phyloP scores from a whole-genome alignment of 2,113 vertebrate species.

The Burhinus oedicnemus region DNA sequence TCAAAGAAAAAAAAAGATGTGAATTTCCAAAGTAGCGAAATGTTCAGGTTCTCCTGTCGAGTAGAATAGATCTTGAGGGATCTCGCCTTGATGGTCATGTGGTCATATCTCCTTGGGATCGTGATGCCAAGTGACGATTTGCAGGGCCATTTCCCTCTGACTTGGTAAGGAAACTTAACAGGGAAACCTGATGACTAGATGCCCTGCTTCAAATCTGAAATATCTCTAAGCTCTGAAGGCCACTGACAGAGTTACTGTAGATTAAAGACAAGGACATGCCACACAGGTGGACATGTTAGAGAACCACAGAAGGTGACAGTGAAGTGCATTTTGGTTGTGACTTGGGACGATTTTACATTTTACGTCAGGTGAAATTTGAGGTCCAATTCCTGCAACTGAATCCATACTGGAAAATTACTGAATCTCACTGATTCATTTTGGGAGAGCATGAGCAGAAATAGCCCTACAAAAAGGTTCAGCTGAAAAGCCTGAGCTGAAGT shows the following conservation, averaged over 20 bases:
- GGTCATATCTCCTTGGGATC: neutral
- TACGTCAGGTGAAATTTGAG: neutral
- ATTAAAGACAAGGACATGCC: neutral
- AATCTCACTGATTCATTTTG: neutral
- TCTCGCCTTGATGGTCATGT: neutral
- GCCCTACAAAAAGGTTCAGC: neutral
- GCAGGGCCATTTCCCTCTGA: neutral
- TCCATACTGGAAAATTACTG: neutral
- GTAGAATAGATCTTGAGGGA: neutral
- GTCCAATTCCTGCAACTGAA: neutral
- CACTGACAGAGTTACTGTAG: neutral
- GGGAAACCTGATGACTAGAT: neutral
- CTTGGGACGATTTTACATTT: neutral
- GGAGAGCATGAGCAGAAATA: neutral
- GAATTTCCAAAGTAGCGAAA: neutral
- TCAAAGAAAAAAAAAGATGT: fast-evolving
- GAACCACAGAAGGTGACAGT: neutral
- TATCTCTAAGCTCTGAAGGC: neutral
- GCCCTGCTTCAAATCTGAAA: neutral
- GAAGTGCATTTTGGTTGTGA: neutral
- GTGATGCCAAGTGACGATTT: neutral
- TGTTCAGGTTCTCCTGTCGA: neutral
- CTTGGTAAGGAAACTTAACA: neutral
- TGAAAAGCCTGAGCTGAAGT: neutral
- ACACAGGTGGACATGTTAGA: neutral